Conservation (phyloP, 2,113 vertebrate species). For the Cervus canadensis region DNA sequence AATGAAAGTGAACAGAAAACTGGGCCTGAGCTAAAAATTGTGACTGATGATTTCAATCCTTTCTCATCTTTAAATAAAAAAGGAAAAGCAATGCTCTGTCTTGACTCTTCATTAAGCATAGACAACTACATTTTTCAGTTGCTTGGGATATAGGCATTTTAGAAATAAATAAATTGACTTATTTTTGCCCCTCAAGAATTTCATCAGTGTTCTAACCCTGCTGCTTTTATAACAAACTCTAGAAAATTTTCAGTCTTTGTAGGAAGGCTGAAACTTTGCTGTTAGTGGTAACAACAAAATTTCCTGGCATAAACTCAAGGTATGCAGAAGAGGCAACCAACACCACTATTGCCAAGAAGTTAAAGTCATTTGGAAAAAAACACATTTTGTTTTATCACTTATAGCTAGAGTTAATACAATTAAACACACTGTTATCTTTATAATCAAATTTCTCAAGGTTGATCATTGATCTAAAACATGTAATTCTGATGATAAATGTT, state of each 20-base stretch:
- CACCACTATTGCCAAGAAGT: neutral
- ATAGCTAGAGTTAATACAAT: neutral
- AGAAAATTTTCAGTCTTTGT: conserved; percentile 26
- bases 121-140: neutral
- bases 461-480: neutral
- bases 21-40: neutral
- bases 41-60: neutral
- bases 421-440: neutral
- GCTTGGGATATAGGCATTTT: neutral
- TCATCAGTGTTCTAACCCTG: neutral
- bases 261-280: neutral
- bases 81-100: neutral
- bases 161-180: neutral
- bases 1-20: neutral
- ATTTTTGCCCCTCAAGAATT: neutral
- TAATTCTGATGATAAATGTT: neutral
- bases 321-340: neutral
- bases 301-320: neutral
- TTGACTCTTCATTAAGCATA: neutral
- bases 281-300: neutral
- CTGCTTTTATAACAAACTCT: neutral
- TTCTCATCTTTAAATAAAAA: neutral
- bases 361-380: neutral
- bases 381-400: neutral
- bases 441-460: neutral